A percentile compares a stretch with the other conserved stretches of the same genome.
These are phyloP conservation scores for Molorchus minor DNA, from an alignment of 2,888 invertebrate genomes.

Conservation along the genomic window DNA sequence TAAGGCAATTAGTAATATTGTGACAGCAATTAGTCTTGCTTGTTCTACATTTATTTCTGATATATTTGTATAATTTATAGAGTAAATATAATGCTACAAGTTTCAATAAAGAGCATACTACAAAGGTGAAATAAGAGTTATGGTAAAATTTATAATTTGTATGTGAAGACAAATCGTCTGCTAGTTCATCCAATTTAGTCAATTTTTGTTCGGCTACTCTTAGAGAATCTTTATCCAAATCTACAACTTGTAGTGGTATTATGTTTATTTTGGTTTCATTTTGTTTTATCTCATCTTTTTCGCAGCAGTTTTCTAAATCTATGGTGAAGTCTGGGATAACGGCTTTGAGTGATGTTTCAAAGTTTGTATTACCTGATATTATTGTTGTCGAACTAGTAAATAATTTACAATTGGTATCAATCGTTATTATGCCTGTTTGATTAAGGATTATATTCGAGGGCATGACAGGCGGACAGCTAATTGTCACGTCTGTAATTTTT, in stretches of 20 bases:
- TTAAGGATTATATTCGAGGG: conserved; percentile 9
- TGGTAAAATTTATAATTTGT: background rate
- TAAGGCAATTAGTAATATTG: conserved; percentile 1
- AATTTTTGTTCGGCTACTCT: conserved; percentile 10
- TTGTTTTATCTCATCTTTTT: background rate
- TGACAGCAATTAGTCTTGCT: background rate
- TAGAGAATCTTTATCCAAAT: conserved; percentile 12
- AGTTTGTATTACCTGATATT: conserved; percentile 4
- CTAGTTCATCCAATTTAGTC: conserved; percentile 3
- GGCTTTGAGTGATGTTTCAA: conserved; percentile 3
- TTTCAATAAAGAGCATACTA: background rate
- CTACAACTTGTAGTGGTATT: conserved; percentile 1
- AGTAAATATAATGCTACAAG: background rate
- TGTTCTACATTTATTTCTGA: background rate
- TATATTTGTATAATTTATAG: background rate
- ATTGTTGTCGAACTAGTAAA: conserved; percentile 19
- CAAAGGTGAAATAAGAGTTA: conserved; percentile 1
- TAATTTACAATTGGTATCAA: conserved; percentile 18
- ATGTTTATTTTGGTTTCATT: conserved; percentile 6
- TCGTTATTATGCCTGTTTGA: conserved; percentile 15
- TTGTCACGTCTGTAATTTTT: conserved; percentile 13
- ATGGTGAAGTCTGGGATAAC: conserved; percentile 6
- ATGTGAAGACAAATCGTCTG: background rate
- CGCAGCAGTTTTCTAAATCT: conserved; percentile 3
- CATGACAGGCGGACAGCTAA: conserved; percentile 5